Conservation (phyloP, 2,797 vertebrate species). For the Karalla daura region DNA sequence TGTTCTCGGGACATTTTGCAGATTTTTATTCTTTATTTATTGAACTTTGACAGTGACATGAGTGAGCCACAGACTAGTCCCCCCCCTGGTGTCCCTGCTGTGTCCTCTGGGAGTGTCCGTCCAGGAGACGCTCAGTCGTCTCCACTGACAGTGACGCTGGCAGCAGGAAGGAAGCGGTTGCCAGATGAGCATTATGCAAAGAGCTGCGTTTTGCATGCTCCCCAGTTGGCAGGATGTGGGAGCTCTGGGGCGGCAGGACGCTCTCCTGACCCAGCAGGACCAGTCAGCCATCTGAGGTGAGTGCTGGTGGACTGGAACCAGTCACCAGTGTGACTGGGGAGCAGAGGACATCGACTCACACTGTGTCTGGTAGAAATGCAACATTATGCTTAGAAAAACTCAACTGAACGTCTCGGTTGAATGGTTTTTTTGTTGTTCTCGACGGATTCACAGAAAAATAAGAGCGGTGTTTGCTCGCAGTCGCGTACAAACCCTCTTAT, state of each 20-base stretch:
- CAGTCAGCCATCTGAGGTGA: constrained; percentile 70
- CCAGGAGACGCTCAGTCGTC: constrained; percentile 9
- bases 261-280: too few species aligned
- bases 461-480: constrained; percentile 67
- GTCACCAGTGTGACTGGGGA: too few species aligned
- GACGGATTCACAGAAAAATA: constrained; percentile 71
- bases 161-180: constrained; percentile 65
- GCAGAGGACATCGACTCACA: too few species aligned
- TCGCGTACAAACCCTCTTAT: constrained; percentile 69
- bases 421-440: constrained; percentile 39
- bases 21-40: too few species aligned
- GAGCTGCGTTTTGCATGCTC: too few species aligned
- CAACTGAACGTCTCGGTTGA: constrained; percentile 22
- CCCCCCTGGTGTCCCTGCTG: too few species aligned
- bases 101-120: neutral
- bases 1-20: too few species aligned
- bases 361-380: constrained; percentile 17
- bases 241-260: constrained; percentile 40
- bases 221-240: constrained; percentile 33
- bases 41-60: neutral
- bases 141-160: constrained; percentile 20
- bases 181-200: constrained; percentile 70
- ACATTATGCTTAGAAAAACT: too few species aligned
- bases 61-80: too few species aligned
- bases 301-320: too few species aligned